phyloP scores from a whole-genome alignment of 2,113 vertebrate species.

The Hyperopisus bebe region DNA sequence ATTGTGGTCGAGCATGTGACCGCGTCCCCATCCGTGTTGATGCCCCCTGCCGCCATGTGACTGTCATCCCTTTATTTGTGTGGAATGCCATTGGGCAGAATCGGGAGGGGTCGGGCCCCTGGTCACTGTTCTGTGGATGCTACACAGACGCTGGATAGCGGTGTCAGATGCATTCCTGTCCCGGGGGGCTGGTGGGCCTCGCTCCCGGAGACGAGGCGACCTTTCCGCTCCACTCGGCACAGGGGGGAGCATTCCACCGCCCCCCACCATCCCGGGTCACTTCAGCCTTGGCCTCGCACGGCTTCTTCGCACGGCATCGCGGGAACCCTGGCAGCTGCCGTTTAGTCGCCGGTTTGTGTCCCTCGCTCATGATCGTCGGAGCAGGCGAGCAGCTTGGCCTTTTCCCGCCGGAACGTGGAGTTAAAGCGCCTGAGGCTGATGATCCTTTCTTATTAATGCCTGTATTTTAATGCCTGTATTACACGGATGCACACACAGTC shows the following conservation, averaged over 20 bases:
- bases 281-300: not conserved
- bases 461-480: constrained; percentile 6
- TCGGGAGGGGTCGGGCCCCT: not conserved
- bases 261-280: not conserved
- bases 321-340: not conserved
- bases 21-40: not conserved
- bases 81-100: not conserved
- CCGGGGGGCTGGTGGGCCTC: not conserved
- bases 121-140: not conserved
- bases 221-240: not conserved
- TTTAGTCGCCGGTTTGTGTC: no score
- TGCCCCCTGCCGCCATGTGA: not conserved
- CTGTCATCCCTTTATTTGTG: not conserved
- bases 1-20: not conserved
- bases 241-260: not conserved
- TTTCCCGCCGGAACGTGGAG: not conserved
- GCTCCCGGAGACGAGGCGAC: not conserved
- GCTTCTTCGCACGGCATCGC: not conserved
- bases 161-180: not conserved
- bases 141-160: not conserved
- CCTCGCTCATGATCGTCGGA: not conserved
- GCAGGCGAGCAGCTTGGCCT: not conserved
- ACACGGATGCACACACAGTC: not conserved
- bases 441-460: not conserved
- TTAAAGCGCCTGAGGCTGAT: not conserved